Percentiles rank a stretch among this genome's conserved stretches.
phyloP scores from a whole-genome alignment of 1,140 invertebrate species.

The Zaprionus africanus region DNA sequence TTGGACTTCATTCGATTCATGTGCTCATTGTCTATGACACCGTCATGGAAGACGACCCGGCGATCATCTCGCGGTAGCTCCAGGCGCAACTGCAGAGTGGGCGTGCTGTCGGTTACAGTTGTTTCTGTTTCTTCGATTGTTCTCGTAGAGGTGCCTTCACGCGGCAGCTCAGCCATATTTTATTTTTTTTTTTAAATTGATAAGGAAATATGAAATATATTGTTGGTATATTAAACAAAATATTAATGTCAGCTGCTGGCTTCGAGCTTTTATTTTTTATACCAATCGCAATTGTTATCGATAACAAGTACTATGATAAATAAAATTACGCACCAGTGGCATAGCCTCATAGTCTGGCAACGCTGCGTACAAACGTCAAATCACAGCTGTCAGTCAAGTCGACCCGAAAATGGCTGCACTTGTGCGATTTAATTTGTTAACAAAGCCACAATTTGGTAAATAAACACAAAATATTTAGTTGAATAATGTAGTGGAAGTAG shows the following conservation, averaged over 20 bases:
- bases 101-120: conserved; percentile 85
- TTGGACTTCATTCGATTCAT: conserved; percentile 97
- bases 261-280: neutral
- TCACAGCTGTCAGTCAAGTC: conserved; percentile 61
- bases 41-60: conserved; percentile 94
- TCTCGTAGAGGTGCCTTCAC: conserved; percentile 37
- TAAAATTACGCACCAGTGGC: neutral
- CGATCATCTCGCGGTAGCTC: conserved; percentile 89
- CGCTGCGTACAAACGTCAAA: conserved; percentile 46
- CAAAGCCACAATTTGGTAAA: conserved; percentile 75
- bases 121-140: conserved; percentile 50
- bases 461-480: conserved; percentile 27
- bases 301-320: conserved; percentile 3
- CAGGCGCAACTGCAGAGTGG: conserved; percentile 88
- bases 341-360: conserved; percentile 34
- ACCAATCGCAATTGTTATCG: conserved; percentile 1
- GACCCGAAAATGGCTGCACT: conserved; percentile 74
- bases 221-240: too few species aligned
- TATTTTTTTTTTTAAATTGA: conserved; percentile 30
- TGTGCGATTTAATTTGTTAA: conserved; percentile 80
- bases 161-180: conserved; percentile 52
- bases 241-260: conserved; percentile 14
- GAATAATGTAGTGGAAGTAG: neutral
- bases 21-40: conserved; percentile 96
- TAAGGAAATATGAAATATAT: conserved; percentile 12